A percentile compares a stretch with the other conserved stretches of the same genome.
These are phyloP conservation scores for Psittacula echo DNA, from an alignment of 2,797 vertebrate species.

Conservation along the genomic window DNA sequence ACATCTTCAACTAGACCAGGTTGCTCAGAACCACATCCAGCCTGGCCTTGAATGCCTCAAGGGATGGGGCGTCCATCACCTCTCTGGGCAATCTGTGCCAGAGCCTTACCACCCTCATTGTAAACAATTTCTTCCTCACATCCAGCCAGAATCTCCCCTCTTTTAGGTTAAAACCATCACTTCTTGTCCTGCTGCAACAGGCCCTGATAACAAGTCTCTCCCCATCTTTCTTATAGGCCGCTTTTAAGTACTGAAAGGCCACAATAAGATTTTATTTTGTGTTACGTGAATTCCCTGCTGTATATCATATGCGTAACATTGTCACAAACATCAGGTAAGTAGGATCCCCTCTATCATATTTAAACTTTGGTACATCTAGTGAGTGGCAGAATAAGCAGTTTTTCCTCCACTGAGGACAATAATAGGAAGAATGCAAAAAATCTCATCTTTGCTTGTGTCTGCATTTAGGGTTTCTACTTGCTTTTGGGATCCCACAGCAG, in stretches of 20 bases:
- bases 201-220: neutral
- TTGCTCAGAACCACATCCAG: neutral
- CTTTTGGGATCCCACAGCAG: neutral
- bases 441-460: neutral
- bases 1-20: neutral
- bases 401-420: slow-evolving; percentile 18
- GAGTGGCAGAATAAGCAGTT: neutral
- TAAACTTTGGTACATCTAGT: neutral
- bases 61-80: neutral
- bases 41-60: neutral
- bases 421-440: neutral
- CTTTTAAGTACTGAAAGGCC: neutral
- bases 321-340: neutral
- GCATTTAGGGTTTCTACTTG: neutral
- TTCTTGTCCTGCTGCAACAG: neutral
- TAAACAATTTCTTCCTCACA: neutral
- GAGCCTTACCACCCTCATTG: neutral
- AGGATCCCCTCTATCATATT: neutral
- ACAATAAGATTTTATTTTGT: neutral
- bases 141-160: neutral
- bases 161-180: neutral
- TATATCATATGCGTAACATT: neutral
- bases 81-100: neutral
- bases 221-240: neutral
- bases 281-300: neutral